Conservation (phyloP, 1,140 invertebrate genomes). For the Drosophila parabipectinata region DNA sequence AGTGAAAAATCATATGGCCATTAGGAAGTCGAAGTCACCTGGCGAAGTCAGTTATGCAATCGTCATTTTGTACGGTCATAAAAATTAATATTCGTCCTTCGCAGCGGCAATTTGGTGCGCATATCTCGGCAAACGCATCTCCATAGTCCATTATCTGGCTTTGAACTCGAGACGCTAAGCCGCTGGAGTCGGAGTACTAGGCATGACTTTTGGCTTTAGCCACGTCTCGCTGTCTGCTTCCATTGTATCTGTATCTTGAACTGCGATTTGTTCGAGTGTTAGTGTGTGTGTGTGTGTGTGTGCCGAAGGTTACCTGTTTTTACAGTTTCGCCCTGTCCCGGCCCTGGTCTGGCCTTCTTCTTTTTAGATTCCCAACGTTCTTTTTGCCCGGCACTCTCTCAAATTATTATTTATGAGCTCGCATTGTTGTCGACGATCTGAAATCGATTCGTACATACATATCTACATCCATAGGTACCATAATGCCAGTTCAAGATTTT, state of each 20-base stretch:
- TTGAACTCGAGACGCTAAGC: slow-evolving; percentile 44
- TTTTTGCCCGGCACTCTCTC: slow-evolving; percentile 40
- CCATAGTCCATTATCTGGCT: slow-evolving; percentile 58
- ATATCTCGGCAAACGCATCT: slow-evolving; percentile 69
- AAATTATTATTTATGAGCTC: slow-evolving; percentile 82
- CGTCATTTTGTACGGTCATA: slow-evolving; percentile 76
- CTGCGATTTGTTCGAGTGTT: not conserved
- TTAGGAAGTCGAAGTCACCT: slow-evolving; percentile 80
- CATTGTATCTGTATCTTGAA: slow-evolving; percentile 49
- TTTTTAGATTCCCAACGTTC: slow-evolving; percentile 41
- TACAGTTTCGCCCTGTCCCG: slow-evolving; percentile 58
- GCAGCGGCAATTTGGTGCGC: slow-evolving; percentile 67
- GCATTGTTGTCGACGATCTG: slow-evolving; percentile 79
- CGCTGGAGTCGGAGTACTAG: slow-evolving; percentile 34
- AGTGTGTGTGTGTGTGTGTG: not conserved
- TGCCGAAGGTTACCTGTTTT: slow-evolving; percentile 78
- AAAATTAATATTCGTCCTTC: slow-evolving; percentile 84
- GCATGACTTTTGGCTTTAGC: slow-evolving; percentile 74
- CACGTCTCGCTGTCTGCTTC: slow-evolving; percentile 35
- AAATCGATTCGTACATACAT: slow-evolving; percentile 33
- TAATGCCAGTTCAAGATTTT: slow-evolving; percentile 52
- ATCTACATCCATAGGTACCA: slow-evolving; percentile 15
- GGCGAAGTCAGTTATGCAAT: slow-evolving; percentile 72
- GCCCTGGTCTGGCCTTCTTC: slow-evolving; percentile 13
- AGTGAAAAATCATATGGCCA: slow-evolving; percentile 54